These are phyloP conservation scores for Nemurella pictetii DNA, from an alignment of 2,888 invertebrate genomes.

Conservation along the genomic window DNA sequence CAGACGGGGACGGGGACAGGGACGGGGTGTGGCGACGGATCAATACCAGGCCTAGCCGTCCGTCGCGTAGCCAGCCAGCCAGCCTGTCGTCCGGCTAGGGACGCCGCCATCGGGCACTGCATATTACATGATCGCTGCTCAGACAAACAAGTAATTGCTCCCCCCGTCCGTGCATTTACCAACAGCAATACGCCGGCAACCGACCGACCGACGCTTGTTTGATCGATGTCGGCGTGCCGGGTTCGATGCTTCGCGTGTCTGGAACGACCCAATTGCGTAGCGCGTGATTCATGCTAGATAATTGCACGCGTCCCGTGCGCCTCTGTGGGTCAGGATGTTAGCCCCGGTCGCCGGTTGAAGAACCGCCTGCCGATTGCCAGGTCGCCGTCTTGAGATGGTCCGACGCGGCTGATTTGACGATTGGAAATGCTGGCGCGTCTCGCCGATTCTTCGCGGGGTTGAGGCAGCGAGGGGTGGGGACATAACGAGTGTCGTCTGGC, in stretches of 20 bases:
- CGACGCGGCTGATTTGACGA: no score
- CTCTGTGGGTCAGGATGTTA: no score
- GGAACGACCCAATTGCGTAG: no score
- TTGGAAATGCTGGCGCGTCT: neutral
- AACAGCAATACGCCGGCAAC: neutral
- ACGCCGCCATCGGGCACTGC: neutral
- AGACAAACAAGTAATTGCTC: neutral
- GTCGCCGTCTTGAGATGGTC: no score
- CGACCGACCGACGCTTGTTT: neutral
- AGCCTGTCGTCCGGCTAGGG: no score
- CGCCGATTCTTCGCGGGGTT: neutral
- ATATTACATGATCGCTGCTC: neutral
- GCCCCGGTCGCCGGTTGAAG: no score
- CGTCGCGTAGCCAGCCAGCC: neutral
- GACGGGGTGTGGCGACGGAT: slow-evolving; percentile 21
- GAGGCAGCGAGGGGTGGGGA: neutral
- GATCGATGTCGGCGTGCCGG: no score
- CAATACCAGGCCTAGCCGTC: neutral
- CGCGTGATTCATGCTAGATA: no score
- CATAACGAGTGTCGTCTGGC: neutral
- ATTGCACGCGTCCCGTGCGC: no score
- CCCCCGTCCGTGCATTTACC: neutral
- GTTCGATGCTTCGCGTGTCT: no score
- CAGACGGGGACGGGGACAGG: neutral
- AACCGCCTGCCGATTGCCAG: no score